Conservation (phyloP, 2,797 vertebrate species). For the Alauda arvensis region DNA sequence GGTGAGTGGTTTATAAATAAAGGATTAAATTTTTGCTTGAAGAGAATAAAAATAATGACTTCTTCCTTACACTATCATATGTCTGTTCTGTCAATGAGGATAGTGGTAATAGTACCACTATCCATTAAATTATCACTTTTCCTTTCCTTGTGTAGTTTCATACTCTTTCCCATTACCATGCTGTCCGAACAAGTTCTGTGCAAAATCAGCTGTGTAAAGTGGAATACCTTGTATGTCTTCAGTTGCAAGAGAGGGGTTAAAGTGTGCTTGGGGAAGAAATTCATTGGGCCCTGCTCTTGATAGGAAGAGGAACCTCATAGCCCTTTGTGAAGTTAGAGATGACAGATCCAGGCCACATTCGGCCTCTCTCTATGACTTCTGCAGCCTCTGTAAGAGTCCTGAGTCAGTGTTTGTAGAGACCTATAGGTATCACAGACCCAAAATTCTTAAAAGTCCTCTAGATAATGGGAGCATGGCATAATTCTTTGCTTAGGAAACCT, state of each 20-base stretch:
- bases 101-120: not conserved
- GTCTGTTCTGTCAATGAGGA: not conserved
- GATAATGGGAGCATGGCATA: fast-evolving
- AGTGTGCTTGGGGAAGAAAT: not conserved
- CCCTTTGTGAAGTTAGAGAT: not conserved
- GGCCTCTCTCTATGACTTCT: not conserved
- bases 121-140: not conserved
- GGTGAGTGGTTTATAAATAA: not conserved
- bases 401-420: not conserved
- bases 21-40: not conserved
- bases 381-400: not conserved
- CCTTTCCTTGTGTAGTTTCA: not conserved
- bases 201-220: not conserved
- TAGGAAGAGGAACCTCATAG: not conserved
- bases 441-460: not conserved
- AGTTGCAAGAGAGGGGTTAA: not conserved
- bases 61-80: not conserved
- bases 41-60: not conserved
- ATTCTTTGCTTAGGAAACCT: not conserved
- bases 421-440: not conserved
- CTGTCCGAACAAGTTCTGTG: not conserved
- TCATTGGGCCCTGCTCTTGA: not conserved
- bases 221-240: not conserved
- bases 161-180: not conserved
- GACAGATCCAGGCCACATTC: not conserved